Conservation (phyloP, 2,113 vertebrate genomes). For the Grammomys dolichurus region DNA sequence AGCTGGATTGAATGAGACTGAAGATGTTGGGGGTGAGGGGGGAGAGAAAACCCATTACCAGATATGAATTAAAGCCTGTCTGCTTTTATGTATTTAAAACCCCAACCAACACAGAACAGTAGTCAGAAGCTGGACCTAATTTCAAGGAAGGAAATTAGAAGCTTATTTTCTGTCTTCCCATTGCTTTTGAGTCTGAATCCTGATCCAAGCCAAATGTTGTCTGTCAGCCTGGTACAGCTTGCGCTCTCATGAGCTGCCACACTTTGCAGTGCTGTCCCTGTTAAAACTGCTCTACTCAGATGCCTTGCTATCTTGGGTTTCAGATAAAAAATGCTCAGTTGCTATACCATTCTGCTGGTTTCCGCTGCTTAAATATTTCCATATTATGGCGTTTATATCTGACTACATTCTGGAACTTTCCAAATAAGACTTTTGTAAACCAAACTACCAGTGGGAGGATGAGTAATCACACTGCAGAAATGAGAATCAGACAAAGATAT, state of each 20-base stretch:
- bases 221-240: conserved; percentile 71
- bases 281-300: conserved; percentile 72
- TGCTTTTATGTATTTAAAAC: conserved; percentile 70
- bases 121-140: conserved; percentile 78
- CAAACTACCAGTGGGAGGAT: conserved; percentile 63
- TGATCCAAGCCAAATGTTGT: conserved; percentile 80
- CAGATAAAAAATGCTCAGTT: conserved; percentile 68
- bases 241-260: conserved; percentile 45
- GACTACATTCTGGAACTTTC: conserved; percentile 82
- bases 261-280: conserved; percentile 60
- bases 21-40: background rate
- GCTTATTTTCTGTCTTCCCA: conserved; percentile 75
- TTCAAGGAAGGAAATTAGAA: conserved; percentile 78
- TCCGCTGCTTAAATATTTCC: conserved; percentile 77
- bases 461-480: conserved; percentile 76
- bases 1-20: background rate
- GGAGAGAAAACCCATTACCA: background rate
- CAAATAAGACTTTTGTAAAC: conserved; percentile 74
- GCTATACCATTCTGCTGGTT: conserved; percentile 73
- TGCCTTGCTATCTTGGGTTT: conserved; percentile 70
- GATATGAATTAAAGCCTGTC: conserved; percentile 63
- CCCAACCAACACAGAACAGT: conserved; percentile 67
- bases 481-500: conserved; percentile 33
- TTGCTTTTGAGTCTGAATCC: conserved; percentile 7
- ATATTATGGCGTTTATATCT: conserved; percentile 72